Evolutionary conservation across 64 coral and sea anemone species (phyloP), one percentile per base, ranked within the genome.

Genomic region (Acropora tenuis): DNA sequence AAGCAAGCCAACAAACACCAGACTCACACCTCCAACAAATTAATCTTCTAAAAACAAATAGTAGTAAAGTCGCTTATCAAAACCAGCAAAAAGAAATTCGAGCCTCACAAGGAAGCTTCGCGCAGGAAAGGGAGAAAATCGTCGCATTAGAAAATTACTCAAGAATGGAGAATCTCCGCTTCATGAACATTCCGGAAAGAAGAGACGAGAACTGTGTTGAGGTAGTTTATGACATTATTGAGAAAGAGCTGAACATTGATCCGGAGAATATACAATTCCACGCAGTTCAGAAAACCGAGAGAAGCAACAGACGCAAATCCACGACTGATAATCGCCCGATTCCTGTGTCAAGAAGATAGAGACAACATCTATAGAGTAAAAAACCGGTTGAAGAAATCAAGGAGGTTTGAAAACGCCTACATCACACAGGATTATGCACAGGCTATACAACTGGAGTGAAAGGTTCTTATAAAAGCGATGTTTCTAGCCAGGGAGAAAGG

Each of bases 381-480:
- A 63, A 63, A 63, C 12, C 60, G 60, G 0, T 63, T 63, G 12
- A 63, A 63, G 60, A 63, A 63, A 63, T 63, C 60, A 12, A 63
- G 60, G 60, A 63, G 60, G 60, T 63, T 63, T 63, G 12, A 63
- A 60, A 58, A 77, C 12, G 73, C 48, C 53, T 88, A 88, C 45
- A 88, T 88, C 10, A 77, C 86, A 30, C 86, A 77, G 18, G 73
- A 88, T 88, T 88, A 88, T 40, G 73, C 86, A 10, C 41, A 41
- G 8, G 49, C 40, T 20, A 78, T 88, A 47, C 73, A 71, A 52
- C 43, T 58, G 17, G 75, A 79, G 58, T 41, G 5, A 43, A 67
- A 61, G 69, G 57, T 78, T 12, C 75, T 79, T 63, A 41, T 89
- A 59, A 89, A 73, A 89, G 87, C 75, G 4, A 79, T 89, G 75